Evolutionary conservation across 53 echinoderm and acorn worm species (phyloP).

Genomic region (Luidia sarsii): DNA sequence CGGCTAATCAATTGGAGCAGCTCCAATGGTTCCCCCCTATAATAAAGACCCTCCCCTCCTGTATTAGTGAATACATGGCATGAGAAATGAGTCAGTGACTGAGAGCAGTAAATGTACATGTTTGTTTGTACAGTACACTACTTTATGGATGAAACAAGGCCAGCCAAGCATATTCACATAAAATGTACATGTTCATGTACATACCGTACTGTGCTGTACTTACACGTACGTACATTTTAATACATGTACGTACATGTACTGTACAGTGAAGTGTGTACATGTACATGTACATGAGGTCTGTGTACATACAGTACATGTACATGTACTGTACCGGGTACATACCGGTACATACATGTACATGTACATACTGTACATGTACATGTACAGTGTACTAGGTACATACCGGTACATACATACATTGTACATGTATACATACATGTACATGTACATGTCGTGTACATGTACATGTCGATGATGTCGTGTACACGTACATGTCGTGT

Average conservation of each 20-base stretch:
- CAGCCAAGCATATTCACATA: too few species aligned
- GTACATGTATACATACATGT: not conserved
- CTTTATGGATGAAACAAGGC: too few species aligned
- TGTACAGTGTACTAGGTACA: not conserved
- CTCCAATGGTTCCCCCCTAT: too few species aligned
- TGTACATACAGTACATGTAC: not conserved
- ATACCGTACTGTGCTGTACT: too few species aligned
- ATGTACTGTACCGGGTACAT: not conserved
- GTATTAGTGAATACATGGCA: too few species aligned
- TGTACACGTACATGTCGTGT: not conserved
- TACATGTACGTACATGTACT: not conserved
- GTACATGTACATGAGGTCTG: not conserved
- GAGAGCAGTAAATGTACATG: too few species aligned
- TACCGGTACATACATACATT: not conserved
- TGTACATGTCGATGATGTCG: too few species aligned
- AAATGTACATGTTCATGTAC: slow-evolving; percentile 14
- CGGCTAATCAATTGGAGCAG: too few species aligned
- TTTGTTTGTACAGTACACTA: too few species aligned
- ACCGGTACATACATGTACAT: not conserved
- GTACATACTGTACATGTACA: not conserved
- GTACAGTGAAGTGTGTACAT: not conserved
- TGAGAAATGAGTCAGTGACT: too few species aligned
- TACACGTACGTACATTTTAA: too few species aligned
- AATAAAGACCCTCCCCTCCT: too few species aligned
- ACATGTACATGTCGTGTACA: not conserved